Evolutionary conservation across 2,888 invertebrate species (phyloP).

Genomic region (Synergus itoensis): DNA sequence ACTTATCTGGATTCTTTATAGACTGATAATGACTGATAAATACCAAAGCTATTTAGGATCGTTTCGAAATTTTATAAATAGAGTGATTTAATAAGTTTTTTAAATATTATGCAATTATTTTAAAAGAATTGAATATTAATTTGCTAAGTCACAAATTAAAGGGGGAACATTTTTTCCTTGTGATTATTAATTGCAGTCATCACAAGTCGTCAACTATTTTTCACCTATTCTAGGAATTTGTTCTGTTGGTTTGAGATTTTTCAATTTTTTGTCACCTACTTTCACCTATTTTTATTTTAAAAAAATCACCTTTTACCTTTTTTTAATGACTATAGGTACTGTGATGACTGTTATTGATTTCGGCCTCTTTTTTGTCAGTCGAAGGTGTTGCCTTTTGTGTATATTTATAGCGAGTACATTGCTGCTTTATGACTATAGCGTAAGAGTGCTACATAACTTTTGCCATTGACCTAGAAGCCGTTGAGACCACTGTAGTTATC

Average conservation of each 20-base stretch:
- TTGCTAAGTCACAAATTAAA: not conserved
- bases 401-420: constrained; percentile 18
- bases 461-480: constrained; percentile 50
- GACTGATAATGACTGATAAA: not conserved
- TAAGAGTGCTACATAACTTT: constrained; percentile 38
- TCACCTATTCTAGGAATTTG: too few relatives aligned
- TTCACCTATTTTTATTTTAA: not conserved
- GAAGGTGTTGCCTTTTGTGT: constrained; percentile 13
- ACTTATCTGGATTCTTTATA: not conserved
- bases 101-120: not conserved
- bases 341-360: not conserved
- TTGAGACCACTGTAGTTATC: constrained; percentile 25
- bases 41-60: not conserved
- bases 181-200: too few relatives aligned
- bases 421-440: constrained; percentile 1
- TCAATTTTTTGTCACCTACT: too few relatives aligned
- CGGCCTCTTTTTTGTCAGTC: not conserved
- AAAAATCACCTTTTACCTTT: not conserved
- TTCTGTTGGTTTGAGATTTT: too few relatives aligned
- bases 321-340: too few relatives aligned
- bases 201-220: too few relatives aligned
- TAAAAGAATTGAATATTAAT: not conserved
- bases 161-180: not conserved
- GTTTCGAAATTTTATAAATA: not conserved
- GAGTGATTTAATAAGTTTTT: not conserved